A percentile compares a stretch with the other conserved stretches of the same genome.
Conservation (phyloP, 23 tunicate genomes). For the Ascidia mentula region DNA sequence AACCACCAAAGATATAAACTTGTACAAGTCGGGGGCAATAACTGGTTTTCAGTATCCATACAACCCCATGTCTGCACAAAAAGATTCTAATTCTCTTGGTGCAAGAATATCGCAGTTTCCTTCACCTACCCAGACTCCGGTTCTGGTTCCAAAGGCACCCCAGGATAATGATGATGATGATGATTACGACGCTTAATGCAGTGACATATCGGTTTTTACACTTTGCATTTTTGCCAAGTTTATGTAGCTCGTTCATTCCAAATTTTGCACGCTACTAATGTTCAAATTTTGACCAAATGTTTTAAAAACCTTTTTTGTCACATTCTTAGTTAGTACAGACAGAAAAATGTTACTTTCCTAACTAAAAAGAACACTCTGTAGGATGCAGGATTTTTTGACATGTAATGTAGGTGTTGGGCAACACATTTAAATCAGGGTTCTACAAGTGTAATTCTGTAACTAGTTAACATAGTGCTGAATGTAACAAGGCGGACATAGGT, state of each 20-base stretch:
- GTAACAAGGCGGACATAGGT: too few relatives aligned
- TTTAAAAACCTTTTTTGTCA: too few relatives aligned
- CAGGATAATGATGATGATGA: conserved; percentile 53
- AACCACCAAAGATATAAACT: background rate
- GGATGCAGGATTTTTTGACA: too few relatives aligned
- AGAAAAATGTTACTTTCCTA: too few relatives aligned
- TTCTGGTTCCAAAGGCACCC: background rate
- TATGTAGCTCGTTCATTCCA: conserved; percentile 7
- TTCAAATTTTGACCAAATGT: too few relatives aligned
- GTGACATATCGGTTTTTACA: too few relatives aligned
- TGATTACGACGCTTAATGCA: background rate
- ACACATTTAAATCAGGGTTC: too few relatives aligned
- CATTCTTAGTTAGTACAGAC: too few relatives aligned
- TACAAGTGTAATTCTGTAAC: too few relatives aligned
- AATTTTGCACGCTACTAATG: background rate
- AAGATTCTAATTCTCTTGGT: background rate
- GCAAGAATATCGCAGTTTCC: background rate
- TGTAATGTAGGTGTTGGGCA: too few relatives aligned
- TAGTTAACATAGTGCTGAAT: too few relatives aligned
- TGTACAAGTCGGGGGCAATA: background rate
- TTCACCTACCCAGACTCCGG: background rate
- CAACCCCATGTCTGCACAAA: conserved; percentile 26
- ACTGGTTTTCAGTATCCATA: conserved; percentile 25
- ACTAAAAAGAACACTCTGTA: too few relatives aligned
- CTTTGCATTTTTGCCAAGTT: background rate